These are phyloP conservation scores for Cetoscarus ocellatus DNA, from an alignment of 2,797 vertebrate species.

Conservation along the genomic window DNA sequence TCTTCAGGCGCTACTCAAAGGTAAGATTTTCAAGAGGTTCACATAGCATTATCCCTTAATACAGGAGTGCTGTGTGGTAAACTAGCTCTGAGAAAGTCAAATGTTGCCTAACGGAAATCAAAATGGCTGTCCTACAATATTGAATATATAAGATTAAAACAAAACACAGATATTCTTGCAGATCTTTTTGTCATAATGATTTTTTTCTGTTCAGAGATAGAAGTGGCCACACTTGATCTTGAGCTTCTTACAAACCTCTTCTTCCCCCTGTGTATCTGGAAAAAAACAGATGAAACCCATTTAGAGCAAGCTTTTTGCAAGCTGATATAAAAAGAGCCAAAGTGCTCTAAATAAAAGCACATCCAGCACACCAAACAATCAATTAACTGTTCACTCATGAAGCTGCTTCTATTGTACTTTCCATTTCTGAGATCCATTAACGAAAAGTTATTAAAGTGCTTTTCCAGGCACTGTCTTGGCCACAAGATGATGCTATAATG, in stretches of 20 bases:
- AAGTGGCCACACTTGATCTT: conserved; percentile 1
- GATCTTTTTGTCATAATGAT: conserved; percentile 14
- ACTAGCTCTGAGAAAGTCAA: conserved; percentile 25
- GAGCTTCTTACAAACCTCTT: neutral
- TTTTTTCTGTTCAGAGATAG: neutral
- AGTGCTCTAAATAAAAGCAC: conserved; percentile 1
- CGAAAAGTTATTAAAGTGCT: neutral
- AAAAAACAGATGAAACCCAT: conserved; percentile 13
- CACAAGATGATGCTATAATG: neutral
- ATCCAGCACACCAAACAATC: neutral
- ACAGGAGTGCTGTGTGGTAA: conserved; percentile 6
- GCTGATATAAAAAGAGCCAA: conserved; percentile 7
- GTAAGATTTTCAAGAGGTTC: too few species aligned
- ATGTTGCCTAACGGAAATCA: conserved; percentile 14
- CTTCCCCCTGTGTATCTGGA: neutral
- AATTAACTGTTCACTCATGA: neutral
- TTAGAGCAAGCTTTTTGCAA: conserved; percentile 17
- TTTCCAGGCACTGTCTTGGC: neutral
- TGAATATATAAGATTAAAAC: conserved; percentile 19
- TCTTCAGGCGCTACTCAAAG: conserved; percentile 95
- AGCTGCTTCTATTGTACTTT: conserved; percentile 21
- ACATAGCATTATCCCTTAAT: too few species aligned
- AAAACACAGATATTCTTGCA: neutral
- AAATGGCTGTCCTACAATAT: conserved; percentile 3
- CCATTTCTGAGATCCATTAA: conserved; percentile 10